Base-by-base conservation (phyloP, 2,888 invertebrate genomes). In the Meandrusa payeni region DNA sequence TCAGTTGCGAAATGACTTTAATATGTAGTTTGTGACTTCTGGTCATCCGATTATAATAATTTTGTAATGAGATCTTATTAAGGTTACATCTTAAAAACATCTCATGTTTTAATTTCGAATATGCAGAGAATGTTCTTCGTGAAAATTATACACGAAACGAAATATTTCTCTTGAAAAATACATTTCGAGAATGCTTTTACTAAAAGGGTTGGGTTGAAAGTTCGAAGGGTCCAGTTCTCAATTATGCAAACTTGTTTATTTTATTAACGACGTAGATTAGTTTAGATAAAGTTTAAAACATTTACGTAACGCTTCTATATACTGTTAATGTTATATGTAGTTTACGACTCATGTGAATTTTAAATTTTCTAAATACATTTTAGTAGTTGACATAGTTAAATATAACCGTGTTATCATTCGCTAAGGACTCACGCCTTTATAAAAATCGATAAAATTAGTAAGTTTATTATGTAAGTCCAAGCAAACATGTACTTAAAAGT, bases 231-330 rank as follows among this genome's bases (percentile, higher is more conserved):
- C 36, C 23, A 17, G 15, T 29, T 28, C 29, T 42, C 42, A 42
- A 42, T 42, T 42, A 42, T 29, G 36, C 23, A 36, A 29, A 36
- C 36, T 36, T 34, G 41, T 41, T 34, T 41, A 29, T 41, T 42
- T 42, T 29, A 41, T 34, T 28, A 41, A 41, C 34, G 5, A 11
- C 17, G 34, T 27, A 28, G 5, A 29, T 42, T 42, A 36, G 29
- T 22, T 34, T 31, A 31, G 23, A 20, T 15, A 15, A 39, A 23
- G 29, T 31, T 39, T 23, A 11, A 29, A 31, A 11, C 17, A 15
- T 24, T 24, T 27, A 39, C 15, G 23, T 5, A 10, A 27, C 11
- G 5, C 6, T n/a, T 11, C 22, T 5, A 13, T 9, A 23, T 7
- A 1, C 1, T 4, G 10, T 31, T 31, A 19, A 2, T 9, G 10